phyloP scores from a whole-genome alignment of 2,113 vertebrate species.

The Alouatta palliata region DNA sequence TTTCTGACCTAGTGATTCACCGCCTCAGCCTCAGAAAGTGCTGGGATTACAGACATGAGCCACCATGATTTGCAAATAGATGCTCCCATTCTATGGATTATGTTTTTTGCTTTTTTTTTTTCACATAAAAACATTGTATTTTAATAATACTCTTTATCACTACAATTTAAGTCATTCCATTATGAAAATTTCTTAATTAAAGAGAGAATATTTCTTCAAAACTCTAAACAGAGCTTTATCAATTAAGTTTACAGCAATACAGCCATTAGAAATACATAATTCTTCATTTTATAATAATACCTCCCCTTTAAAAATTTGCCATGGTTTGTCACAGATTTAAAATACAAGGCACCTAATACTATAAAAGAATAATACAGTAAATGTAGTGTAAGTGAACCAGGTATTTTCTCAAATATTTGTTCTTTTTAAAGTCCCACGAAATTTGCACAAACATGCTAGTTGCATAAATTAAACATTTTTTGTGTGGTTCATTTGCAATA shows the following conservation, averaged over 20 bases:
- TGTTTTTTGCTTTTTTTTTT: too few species aligned
- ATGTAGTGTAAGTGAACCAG: constrained; percentile 74
- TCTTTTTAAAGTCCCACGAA: constrained; percentile 43
- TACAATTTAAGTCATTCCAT: constrained; percentile 77
- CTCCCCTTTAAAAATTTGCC: constrained; percentile 69
- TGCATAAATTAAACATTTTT: constrained; percentile 83
- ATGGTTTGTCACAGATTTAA: constrained; percentile 77
- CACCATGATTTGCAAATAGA: too few species aligned
- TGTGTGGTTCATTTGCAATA: constrained; percentile 79
- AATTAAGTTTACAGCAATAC: constrained; percentile 63
- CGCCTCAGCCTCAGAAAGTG: too few species aligned
- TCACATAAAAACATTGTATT: constrained; percentile 75
- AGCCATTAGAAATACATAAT: constrained; percentile 67
- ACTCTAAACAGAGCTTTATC: constrained; percentile 77
- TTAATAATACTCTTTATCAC: constrained; percentile 73
- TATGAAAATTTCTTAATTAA: constrained; percentile 78
- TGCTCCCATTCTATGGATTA: too few species aligned
- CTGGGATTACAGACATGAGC: too few species aligned
- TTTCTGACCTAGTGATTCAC: too few species aligned
- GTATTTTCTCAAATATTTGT: constrained; percentile 67
- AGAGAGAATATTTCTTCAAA: constrained; percentile 75
- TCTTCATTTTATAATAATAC: constrained; percentile 63
- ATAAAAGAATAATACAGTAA: constrained; percentile 69
- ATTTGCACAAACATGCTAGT: constrained; percentile 73
- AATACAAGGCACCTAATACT: constrained; percentile 80